Percentiles rank a stretch among this genome's conserved stretches.
Evolutionary conservation across 2,113 vertebrate genomes (phyloP).

Genomic region (Limanda limanda): DNA sequence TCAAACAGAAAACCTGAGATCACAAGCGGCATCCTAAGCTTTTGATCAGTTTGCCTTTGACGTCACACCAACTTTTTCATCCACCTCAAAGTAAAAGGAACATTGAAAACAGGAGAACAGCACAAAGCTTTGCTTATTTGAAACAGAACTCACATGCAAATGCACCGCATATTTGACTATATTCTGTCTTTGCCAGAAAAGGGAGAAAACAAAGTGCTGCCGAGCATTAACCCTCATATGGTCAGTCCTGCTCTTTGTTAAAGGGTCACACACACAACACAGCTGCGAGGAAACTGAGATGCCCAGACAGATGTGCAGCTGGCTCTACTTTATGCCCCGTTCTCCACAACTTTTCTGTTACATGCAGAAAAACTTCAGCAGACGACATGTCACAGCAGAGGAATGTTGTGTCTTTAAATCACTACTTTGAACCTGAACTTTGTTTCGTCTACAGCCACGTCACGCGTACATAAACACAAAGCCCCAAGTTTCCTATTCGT

Average conservation of each 20-base stretch:
- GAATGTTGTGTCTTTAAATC: constrained; percentile 42
- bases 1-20: not conserved
- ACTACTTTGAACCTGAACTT: constrained; percentile 17
- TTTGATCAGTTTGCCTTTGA: constrained; percentile 1
- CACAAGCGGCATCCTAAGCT: not conserved
- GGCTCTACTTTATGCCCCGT: constrained; percentile 29
- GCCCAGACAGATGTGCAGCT: constrained; percentile 37
- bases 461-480: constrained; percentile 2
- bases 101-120: constrained; percentile 53
- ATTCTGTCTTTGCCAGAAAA: constrained; percentile 22
- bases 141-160: constrained; percentile 36
- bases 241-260: constrained; percentile 50
- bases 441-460: constrained; percentile 5
- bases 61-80: not conserved
- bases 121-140: constrained; percentile 29
- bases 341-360: constrained; percentile 23
- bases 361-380: constrained; percentile 8
- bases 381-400: constrained; percentile 39
- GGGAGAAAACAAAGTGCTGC: constrained; percentile 3
- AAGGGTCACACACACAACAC: constrained; percentile 11
- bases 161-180: constrained; percentile 12
- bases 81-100: constrained; percentile 17
- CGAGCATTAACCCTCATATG: constrained; percentile 24
- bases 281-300: constrained; percentile 25
- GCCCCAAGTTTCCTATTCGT: not conserved